Conservation (phyloP, 2,888 invertebrate species). For the Apodemia hepburni region DNA sequence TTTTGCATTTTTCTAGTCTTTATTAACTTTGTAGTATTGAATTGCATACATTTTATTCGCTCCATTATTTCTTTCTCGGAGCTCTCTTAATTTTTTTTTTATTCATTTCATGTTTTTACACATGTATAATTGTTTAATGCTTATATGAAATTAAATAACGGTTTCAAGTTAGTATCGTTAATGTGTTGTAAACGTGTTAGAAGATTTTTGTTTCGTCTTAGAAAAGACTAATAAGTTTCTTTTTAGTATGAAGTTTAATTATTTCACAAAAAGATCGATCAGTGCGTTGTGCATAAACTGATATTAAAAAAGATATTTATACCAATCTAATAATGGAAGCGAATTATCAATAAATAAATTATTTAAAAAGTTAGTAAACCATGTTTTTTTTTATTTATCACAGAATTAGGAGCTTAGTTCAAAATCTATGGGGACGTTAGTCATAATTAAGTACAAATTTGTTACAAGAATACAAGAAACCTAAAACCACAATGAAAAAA, state of each 20-base stretch:
- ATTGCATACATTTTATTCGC: constrained; percentile 42
- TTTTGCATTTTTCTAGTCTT: constrained; percentile 78
- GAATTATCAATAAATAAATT: neutral
- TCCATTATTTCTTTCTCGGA: constrained; percentile 26
- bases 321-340: neutral
- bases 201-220: constrained; percentile 2
- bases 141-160: constrained; percentile 5
- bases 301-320: neutral
- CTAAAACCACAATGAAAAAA: no score
- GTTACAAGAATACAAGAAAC: no score
- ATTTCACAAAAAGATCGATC: constrained; percentile 1
- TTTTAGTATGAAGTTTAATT: neutral
- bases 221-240: neutral
- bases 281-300: neutral
- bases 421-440: no score
- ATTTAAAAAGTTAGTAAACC: neutral
- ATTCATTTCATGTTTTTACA: constrained; percentile 5
- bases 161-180: constrained; percentile 19
- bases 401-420: no score
- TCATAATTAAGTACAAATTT: no score
- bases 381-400: neutral
- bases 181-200: constrained; percentile 6
- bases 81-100: constrained; percentile 20
- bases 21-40: constrained; percentile 54
- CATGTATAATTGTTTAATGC: constrained; percentile 8